Conservation (phyloP, 2,113 vertebrate genomes). For the Oryzias javanicus region DNA sequence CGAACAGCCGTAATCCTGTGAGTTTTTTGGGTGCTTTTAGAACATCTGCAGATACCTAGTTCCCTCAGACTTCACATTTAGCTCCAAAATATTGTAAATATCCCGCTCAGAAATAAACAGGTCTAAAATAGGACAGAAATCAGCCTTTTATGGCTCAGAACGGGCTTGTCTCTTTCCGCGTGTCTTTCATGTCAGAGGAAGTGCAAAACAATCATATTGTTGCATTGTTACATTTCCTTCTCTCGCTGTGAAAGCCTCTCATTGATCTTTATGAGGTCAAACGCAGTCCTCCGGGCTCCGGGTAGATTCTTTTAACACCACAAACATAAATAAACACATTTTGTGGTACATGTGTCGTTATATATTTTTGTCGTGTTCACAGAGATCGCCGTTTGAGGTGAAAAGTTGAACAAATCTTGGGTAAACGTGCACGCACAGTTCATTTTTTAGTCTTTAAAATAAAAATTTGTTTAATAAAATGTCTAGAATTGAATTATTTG, state of each 20-base stretch:
- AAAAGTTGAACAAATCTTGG: no score
- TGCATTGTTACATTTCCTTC: conserved; percentile 84
- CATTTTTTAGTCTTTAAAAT: no score
- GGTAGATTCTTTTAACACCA: conserved; percentile 30
- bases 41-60: conserved; percentile 51
- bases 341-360: conserved; percentile 5
- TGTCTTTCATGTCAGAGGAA: conserved; percentile 81
- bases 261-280: conserved; percentile 78
- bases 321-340: conserved; percentile 37
- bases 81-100: conserved; percentile 75
- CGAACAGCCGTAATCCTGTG: conserved; percentile 6
- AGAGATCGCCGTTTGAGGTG: neutral
- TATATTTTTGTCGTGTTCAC: neutral
- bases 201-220: conserved; percentile 81
- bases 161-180: conserved; percentile 63
- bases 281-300: conserved; percentile 35
- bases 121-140: conserved; percentile 71
- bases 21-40: conserved; percentile 3
- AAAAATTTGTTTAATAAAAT: no score
- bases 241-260: conserved; percentile 74
- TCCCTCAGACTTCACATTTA: conserved; percentile 61
- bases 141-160: conserved; percentile 77
- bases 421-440: no score
- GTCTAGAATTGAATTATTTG: no score
- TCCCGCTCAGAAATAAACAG: conserved; percentile 74